Evolutionary conservation across 2,797 vertebrate species (phyloP).

Genomic region (Diplodus sargus): DNA sequence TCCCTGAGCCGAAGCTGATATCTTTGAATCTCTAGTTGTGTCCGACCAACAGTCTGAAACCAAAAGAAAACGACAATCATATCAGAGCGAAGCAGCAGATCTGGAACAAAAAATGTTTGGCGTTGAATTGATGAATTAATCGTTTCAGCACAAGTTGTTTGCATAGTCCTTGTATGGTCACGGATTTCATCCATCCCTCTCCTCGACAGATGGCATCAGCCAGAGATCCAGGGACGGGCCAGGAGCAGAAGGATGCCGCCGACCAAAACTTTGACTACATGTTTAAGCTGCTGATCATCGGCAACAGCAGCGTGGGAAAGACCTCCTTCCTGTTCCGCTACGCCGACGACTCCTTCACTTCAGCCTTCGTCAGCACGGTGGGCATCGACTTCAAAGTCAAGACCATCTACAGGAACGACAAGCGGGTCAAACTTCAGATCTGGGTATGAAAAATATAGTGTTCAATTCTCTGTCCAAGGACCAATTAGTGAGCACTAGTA

Average conservation of each 20-base stretch:
- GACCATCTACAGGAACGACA: slow-evolving; percentile 91
- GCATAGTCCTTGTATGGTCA: neutral
- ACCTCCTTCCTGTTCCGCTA: slow-evolving; percentile 95
- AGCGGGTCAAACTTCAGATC: slow-evolving; percentile 94
- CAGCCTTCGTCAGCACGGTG: slow-evolving; percentile 93
- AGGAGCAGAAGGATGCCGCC: slow-evolving; percentile 85
- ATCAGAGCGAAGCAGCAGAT: neutral
- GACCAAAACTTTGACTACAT: slow-evolving; percentile 96
- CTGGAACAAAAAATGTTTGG: neutral
- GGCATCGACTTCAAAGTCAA: slow-evolving; percentile 97
- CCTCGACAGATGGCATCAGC: slow-evolving; percentile 86
- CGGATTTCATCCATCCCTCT: neutral
- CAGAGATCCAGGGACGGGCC: slow-evolving; percentile 75
- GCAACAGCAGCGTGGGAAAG: slow-evolving; percentile 94
- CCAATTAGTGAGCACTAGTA: neutral
- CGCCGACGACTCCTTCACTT: slow-evolving; percentile 92
- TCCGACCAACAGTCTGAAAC: neutral
- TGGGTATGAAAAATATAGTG: slow-evolving; percentile 81
- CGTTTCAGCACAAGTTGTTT: neutral
- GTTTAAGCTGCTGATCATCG: slow-evolving; percentile 94
- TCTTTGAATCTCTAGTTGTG: neutral
- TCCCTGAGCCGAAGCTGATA: neutral
- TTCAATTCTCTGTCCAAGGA: neutral
- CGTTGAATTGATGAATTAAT: neutral
- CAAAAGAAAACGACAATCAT: neutral